Percentiles rank a stretch among this genome's conserved stretches.
phyloP scores from a whole-genome alignment of 2,888 invertebrate species.

The Ophion slaviceki region DNA sequence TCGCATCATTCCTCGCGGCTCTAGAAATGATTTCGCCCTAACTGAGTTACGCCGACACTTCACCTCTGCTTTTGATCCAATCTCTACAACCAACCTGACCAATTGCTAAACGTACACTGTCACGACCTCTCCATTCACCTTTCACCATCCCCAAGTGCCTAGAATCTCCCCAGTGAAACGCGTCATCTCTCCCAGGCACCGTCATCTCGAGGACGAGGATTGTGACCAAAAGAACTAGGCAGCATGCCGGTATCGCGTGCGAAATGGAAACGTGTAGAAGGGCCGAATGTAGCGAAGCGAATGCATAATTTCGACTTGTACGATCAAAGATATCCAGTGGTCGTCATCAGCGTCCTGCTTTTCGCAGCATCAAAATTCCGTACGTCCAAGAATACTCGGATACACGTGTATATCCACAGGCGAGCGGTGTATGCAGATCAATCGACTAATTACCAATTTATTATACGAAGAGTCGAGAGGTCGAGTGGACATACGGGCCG shows the following conservation, averaged over 20 bases:
- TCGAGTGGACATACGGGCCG: constrained; percentile 25
- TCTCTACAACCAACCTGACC: no score
- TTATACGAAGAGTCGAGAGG: constrained; percentile 39
- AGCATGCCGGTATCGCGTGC: background rate
- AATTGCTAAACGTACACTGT: no score
- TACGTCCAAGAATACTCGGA: constrained; percentile 1
- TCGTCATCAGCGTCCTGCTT: background rate
- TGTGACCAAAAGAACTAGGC: background rate
- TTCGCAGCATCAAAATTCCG: constrained; percentile 12
- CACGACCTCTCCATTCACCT: no score
- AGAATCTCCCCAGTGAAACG: background rate
- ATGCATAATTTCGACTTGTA: constrained; percentile 66
- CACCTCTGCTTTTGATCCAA: no score
- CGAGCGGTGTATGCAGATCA: constrained; percentile 7
- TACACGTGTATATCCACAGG: background rate
- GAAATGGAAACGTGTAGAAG: constrained; percentile 41
- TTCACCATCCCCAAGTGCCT: no score
- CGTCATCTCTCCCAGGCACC: no score
- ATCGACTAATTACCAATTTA: constrained; percentile 56
- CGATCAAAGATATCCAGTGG: constrained; percentile 54
- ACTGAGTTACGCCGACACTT: no score
- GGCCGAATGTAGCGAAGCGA: constrained; percentile 57
- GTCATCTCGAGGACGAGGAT: no score
- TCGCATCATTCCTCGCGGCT: no score
- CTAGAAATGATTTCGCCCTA: no score